Evolutionary conservation across 2,888 invertebrate genomes (phyloP).

Genomic region (Linnaemya vulpina): DNA sequence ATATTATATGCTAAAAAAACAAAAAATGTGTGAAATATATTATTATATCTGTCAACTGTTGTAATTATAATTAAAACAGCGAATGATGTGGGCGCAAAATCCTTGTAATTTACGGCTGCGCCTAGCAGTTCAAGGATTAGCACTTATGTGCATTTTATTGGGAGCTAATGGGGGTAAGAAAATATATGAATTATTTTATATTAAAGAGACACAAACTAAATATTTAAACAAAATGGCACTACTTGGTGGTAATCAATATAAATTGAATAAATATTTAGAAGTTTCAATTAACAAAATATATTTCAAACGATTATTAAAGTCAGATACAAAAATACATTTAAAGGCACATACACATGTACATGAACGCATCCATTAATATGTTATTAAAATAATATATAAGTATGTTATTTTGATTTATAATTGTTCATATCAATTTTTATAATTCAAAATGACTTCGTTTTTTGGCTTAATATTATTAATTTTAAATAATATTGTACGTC

Average conservation of each 20-base stretch:
- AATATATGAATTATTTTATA: background rate
- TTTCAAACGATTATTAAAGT: background rate
- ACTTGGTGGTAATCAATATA: conserved; percentile 15
- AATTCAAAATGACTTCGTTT: too few relatives aligned
- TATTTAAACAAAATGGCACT: conserved; percentile 12
- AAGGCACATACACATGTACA: too few relatives aligned
- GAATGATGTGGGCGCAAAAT: conserved; percentile 66
- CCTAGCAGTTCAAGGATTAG: conserved; percentile 36
- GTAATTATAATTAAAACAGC: conserved; percentile 28
- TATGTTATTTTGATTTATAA: too few relatives aligned
- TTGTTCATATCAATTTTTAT: too few relatives aligned
- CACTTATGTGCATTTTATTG: conserved; percentile 57
- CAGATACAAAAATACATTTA: too few relatives aligned
- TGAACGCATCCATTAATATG: too few relatives aligned
- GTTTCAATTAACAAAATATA: background rate
- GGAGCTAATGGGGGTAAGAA: conserved; percentile 69
- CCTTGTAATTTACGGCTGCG: conserved; percentile 28
- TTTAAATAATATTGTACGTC: too few relatives aligned
- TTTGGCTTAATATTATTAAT: too few relatives aligned
- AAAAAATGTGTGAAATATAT: background rate
- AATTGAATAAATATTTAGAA: background rate
- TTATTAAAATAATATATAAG: too few relatives aligned
- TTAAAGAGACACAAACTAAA: background rate
- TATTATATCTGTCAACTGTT: conserved; percentile 35
- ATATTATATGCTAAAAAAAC: too few relatives aligned